These are phyloP conservation scores for Neotoma lepida DNA, from an alignment of 2,113 vertebrate species.

Conservation along the genomic window DNA sequence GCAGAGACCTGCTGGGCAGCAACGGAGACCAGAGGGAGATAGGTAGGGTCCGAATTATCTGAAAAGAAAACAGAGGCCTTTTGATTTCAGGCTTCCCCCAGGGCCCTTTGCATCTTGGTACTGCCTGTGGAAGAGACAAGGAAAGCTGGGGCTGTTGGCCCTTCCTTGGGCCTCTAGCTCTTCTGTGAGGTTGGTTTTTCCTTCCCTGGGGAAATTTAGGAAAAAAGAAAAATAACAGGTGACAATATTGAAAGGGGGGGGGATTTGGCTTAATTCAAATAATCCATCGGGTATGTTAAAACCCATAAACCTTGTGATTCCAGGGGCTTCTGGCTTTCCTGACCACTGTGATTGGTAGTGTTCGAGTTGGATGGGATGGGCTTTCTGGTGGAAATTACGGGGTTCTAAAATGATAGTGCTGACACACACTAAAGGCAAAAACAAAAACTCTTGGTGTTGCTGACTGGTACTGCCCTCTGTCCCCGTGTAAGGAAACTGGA, in stretches of 20 bases:
- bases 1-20: slow-evolving; percentile 83
- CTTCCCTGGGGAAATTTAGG: not conserved
- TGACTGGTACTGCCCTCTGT: slow-evolving; percentile 35
- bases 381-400: not conserved
- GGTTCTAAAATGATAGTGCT: slow-evolving; percentile 19
- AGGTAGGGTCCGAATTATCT: slow-evolving; percentile 81
- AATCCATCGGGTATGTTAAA: slow-evolving; percentile 38
- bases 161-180: slow-evolving; percentile 63
- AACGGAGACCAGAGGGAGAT: slow-evolving; percentile 74
- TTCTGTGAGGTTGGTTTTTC: slow-evolving; percentile 64
- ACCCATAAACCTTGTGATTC: not conserved
- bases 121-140: slow-evolving; percentile 68
- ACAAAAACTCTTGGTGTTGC: slow-evolving; percentile 24
- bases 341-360: slow-evolving; percentile 52
- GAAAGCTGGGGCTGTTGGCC: slow-evolving; percentile 73
- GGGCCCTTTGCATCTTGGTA: slow-evolving; percentile 63
- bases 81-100: slow-evolving; percentile 81
- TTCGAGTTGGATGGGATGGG: slow-evolving; percentile 51
- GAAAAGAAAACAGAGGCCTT: slow-evolving; percentile 85
- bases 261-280: slow-evolving; percentile 57
- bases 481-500: slow-evolving; percentile 60
- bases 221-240: not conserved
- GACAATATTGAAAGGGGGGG: not conserved
- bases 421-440: slow-evolving; percentile 63
- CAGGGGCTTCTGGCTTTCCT: slow-evolving; percentile 31